Evolutionary conservation across 2,113 vertebrate species (phyloP).

Genomic region (Silurus asotus): DNA sequence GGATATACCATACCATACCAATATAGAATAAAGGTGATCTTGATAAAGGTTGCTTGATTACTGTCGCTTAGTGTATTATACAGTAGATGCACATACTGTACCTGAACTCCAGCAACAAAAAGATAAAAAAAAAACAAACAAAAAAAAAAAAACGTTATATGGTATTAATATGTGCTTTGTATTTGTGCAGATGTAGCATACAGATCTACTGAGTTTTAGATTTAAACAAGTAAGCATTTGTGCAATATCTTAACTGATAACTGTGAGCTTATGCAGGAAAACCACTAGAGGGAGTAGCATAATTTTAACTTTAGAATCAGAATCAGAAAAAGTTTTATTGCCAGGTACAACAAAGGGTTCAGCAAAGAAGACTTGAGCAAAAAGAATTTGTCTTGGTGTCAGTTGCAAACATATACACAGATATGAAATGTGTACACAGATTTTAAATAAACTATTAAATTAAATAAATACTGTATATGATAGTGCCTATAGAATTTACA

Average conservation of each 20-base stretch:
- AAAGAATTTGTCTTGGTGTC: no score
- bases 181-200: background rate
- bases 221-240: background rate
- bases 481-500: background rate
- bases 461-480: no score
- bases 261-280: slow-evolving; percentile 18
- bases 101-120: background rate
- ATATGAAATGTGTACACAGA: no score
- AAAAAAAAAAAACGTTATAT: background rate
- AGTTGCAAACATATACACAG: no score
- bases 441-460: no score
- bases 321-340: no score
- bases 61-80: background rate
- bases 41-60: background rate
- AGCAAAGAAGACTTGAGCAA: no score
- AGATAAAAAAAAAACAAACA: background rate
- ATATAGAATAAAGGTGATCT: no score
- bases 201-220: background rate
- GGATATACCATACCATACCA: no score
- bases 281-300: slow-evolving; percentile 53
- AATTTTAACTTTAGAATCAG: background rate
- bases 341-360: no score
- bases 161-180: background rate
- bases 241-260: background rate
- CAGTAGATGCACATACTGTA: background rate